phyloP scores from a whole-genome alignment of 2,888 invertebrate species.

The Lycaena phlaeas region DNA sequence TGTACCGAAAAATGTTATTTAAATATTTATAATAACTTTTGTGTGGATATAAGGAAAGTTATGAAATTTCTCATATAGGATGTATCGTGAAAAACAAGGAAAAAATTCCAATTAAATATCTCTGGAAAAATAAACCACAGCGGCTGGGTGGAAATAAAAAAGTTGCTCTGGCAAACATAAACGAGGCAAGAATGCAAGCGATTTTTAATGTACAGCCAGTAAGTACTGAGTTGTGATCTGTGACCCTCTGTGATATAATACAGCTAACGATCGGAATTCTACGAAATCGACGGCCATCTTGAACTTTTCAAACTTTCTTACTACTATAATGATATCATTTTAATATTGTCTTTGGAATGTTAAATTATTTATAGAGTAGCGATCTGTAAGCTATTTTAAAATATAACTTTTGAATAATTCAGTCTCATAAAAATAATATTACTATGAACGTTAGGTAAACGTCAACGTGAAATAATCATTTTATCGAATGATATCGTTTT shows the following conservation, averaged over 20 bases:
- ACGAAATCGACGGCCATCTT: conserved; percentile 29
- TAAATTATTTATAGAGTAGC: background rate
- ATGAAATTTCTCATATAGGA: conserved; percentile 8
- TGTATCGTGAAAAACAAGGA: conserved; percentile 8
- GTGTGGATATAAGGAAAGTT: conserved; percentile 5
- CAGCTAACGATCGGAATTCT: conserved; percentile 42
- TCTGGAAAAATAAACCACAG: conserved; percentile 33
- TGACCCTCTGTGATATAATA: conserved; percentile 42
- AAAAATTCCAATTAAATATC: conserved; percentile 49
- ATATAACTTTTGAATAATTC: background rate
- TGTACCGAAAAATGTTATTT: conserved; percentile 12
- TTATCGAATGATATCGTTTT: too few relatives aligned
- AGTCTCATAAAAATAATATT: background rate
- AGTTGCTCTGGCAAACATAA: conserved; percentile 48
- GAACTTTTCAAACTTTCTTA: conserved; percentile 24
- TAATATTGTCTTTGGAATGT: conserved; percentile 7
- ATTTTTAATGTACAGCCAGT: conserved; percentile 64
- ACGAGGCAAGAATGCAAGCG: conserved; percentile 61
- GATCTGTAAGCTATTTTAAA: background rate
- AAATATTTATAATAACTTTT: conserved; percentile 1
- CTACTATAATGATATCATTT: conserved; percentile 18
- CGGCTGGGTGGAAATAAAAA: conserved; percentile 43
- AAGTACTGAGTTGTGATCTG: conserved; percentile 37
- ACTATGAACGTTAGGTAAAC: too few relatives aligned
- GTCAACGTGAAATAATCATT: too few relatives aligned